Base-by-base conservation (phyloP, 30 jellyfish, hydroid and myxozoan genomes). In the Rhopilema esculentum region DNA sequence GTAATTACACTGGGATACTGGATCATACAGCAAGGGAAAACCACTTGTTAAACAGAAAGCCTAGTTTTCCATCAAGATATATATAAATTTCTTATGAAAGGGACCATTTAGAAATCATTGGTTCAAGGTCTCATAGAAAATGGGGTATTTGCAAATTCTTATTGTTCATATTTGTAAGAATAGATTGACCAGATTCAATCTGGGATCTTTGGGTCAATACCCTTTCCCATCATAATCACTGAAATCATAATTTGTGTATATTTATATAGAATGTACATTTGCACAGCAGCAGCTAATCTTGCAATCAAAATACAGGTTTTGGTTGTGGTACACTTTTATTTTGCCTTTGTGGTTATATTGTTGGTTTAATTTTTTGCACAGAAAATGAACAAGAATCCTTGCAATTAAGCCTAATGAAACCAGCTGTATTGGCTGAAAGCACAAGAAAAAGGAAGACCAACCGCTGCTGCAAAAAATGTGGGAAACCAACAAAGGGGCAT, bases 401-500 rank as follows among this genome's bases (percentile, higher is more conserved):
- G 31, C 76, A 66, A n/a, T 21, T 20, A 66, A 29, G 76, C 76
- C 76, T 66, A 7, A 66, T 66, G 40, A 17, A 66, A n/a, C 76
- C 19, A 29, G 76, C 76, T 66, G 76, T 29, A 66, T 66, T 66
- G 76, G 76, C 76, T 17, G 32, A 9, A n/a, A 66, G 32, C 32
- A 66, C 49, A 16, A 66, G 32, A 17, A 65, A 65, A 28, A 65
- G 75, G 28, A 65, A 65, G 75, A 17, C 75, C 28, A 28, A 65
- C 28, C 25, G 76, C 76, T 66, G 76, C 76, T 66, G 76, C 76
- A 26, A 66, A 9, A 66, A 66, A n/a, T 66, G 76, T 66, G 76
- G 76, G 32, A 66, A 66, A 29, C 76, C 76, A 66, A 66, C 32
- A 29, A n/a, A 66, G 76, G 76, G 76, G 76, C 76, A 66, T 29